These are phyloP conservation scores for Tetranychus cinnabarinus DNA, from an alignment of 1,140 invertebrate genomes.

Conservation along the genomic window DNA sequence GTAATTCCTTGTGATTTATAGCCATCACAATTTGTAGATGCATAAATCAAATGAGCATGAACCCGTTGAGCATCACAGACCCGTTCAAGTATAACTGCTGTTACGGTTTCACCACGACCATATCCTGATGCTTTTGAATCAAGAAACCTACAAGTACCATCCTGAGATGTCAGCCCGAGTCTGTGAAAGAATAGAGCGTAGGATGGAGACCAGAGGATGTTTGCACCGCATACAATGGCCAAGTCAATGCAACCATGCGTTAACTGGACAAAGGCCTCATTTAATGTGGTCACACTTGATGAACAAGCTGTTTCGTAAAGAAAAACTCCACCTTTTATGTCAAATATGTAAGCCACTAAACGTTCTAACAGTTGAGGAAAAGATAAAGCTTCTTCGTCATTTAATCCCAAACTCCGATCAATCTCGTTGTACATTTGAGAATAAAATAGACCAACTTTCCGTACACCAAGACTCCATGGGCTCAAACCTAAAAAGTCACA, in stretches of 20 bases:
- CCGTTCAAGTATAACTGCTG: constrained; percentile 27
- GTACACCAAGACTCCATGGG: constrained; percentile 44
- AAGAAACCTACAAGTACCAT: constrained; percentile 30
- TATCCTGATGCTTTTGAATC: constrained; percentile 48
- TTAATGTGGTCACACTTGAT: background rate
- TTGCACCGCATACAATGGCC: constrained; percentile 28
- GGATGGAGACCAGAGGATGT: constrained; percentile 24
- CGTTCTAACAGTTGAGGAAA: background rate
- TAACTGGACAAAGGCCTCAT: constrained; percentile 1
- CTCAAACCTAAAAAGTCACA: constrained; percentile 32
- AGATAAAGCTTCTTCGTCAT: constrained; percentile 27
- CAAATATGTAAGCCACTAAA: constrained; percentile 61
- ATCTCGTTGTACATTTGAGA: constrained; percentile 61
- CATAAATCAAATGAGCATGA: constrained; percentile 35
- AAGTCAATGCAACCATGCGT: background rate
- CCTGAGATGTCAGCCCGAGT: constrained; percentile 27
- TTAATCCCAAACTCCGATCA: constrained; percentile 23
- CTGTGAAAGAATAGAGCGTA: constrained; percentile 24
- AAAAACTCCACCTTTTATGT: constrained; percentile 46
- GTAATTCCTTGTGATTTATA: constrained; percentile 57
- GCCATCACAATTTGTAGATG: constrained; percentile 67
- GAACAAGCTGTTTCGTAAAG: constrained; percentile 85
- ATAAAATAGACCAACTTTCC: constrained; percentile 65
- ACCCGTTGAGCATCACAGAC: constrained; percentile 20
- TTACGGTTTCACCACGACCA: constrained; percentile 28